Conservation (phyloP, 2,888 invertebrate species). For the Nasonia oneida region DNA sequence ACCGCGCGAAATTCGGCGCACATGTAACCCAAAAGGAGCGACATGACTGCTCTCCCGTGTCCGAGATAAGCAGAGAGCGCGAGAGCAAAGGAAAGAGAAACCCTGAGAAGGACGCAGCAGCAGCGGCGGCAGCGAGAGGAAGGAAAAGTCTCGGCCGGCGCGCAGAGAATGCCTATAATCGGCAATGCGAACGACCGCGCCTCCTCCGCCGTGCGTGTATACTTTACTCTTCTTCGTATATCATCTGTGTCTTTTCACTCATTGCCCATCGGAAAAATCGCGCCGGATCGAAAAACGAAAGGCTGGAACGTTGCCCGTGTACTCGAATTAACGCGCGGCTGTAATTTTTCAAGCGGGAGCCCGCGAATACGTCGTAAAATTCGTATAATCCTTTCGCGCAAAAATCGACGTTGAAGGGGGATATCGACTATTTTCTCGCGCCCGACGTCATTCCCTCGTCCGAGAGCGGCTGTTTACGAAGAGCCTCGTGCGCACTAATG, state of each 20-base stretch:
- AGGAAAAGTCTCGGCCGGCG: slow-evolving; percentile 59
- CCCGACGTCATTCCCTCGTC: neutral
- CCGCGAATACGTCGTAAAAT: slow-evolving; percentile 32
- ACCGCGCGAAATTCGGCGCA: slow-evolving; percentile 1
- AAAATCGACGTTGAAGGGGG: neutral
- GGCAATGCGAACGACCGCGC: slow-evolving; percentile 75
- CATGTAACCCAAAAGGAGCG: neutral
- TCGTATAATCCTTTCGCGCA: too few relatives aligned
- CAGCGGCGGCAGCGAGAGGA: slow-evolving; percentile 37
- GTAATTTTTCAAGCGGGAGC: neutral
- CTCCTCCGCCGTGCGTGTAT: slow-evolving; percentile 63
- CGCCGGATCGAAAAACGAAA: too few relatives aligned
- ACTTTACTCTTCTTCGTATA: slow-evolving; percentile 60
- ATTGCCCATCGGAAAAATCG: neutral
- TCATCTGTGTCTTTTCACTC: neutral
- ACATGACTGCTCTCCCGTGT: neutral
- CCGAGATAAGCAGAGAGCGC: neutral
- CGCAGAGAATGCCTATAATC: slow-evolving; percentile 75
- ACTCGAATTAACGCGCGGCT: neutral
- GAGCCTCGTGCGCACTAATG: neutral
- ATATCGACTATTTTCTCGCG: neutral
- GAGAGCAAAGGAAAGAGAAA: slow-evolving; percentile 50
- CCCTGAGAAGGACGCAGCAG: slow-evolving; percentile 33
- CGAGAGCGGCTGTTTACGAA: neutral
- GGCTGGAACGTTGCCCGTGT: neutral